Base-by-base conservation (phyloP, 1,140 invertebrate species). In the Panagrolaimus sp. region DNA sequence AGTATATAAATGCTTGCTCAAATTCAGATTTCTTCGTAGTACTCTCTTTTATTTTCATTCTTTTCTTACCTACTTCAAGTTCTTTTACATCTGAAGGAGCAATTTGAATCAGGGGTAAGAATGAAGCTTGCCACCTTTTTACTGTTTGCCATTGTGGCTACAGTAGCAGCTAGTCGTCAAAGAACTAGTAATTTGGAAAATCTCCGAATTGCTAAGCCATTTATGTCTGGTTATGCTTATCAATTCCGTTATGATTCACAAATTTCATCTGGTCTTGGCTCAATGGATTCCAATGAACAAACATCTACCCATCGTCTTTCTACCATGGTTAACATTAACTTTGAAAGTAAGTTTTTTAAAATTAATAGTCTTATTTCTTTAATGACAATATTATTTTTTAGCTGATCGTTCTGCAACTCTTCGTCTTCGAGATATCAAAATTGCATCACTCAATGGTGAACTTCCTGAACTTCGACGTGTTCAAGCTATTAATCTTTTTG, bases 331-430 rank as follows among this genome's bases (percentile, higher is more conserved):
- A 25, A 20, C 13, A 13, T 51, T 25, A 1, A 51, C 20, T 44
- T 63, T 44, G n/a, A 44, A 27, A 44, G 31, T 38, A 38, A 4
- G 48, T 25, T 9, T 16, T 25, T 25, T 53, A 23, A 53, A 16
- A 53, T 23, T 16, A 16, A 8, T 25, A 16, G n/a, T n/a, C n/a
- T n/a, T 23, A 25, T 8, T 23, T 38, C 31, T 4, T 4, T 38
- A 38, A 2, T 38, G n/a, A n/a, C n/a, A n/a, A n/a, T n/a, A n/a
- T n/a, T n/a, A n/a, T n/a, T 38, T 38, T 38, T 4, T 38, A 38
- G 31, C 62, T 2, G 14, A 68, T 38, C 67, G 57, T 9, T 66
- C 66, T 31, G 31, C 16, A 66, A 46, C 67, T 31, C 67, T 68
- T 20, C 23, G 14, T 38, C 42, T 44, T 13, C 11, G 14, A n/a